These are phyloP conservation scores for Lasioglossum vierecki DNA, from an alignment of 2,888 invertebrate species.

Conservation along the genomic window DNA sequence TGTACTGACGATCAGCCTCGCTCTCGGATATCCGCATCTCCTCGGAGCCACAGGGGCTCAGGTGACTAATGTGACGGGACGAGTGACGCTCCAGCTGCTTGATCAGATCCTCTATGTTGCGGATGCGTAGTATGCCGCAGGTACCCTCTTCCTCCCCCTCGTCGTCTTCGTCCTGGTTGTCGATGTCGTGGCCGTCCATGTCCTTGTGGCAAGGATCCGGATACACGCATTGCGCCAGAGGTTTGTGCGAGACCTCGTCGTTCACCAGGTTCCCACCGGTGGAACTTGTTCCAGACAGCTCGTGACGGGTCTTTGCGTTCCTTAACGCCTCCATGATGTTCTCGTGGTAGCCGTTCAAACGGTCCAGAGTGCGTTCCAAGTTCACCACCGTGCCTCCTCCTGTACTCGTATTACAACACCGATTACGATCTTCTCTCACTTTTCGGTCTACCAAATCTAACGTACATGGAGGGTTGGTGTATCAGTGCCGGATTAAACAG, in stretches of 20 bases:
- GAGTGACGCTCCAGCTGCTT: conserved; percentile 95
- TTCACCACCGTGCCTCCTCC: conserved; percentile 88
- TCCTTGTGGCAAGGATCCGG: conserved; percentile 87
- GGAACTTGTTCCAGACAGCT: conserved; percentile 87
- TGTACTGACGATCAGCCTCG: conserved; percentile 94
- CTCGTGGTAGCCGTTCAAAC: conserved; percentile 96
- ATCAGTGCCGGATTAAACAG: too few relatives aligned
- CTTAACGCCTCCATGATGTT: conserved; percentile 95
- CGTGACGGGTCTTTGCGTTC: conserved; percentile 91
- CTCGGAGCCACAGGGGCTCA: conserved; percentile 96
- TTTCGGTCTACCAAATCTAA: not conserved
- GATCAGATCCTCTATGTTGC: conserved; percentile 96
- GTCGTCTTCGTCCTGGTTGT: conserved; percentile 85
- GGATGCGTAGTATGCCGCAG: conserved; percentile 94
- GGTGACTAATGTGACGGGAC: conserved; percentile 92
- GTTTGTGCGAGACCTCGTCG: conserved; percentile 89
- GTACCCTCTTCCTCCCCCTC: conserved; percentile 88
- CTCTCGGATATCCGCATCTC: conserved; percentile 95
- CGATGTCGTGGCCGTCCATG: conserved; percentile 88
- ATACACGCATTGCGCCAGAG: conserved; percentile 88
- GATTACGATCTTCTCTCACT: conserved; percentile 20
- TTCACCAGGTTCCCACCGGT: conserved; percentile 88
- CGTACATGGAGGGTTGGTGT: conserved; percentile 40
- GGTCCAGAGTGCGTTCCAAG: conserved; percentile 94
- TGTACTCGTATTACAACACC: conserved; percentile 73